phyloP scores from a whole-genome alignment of 1,140 invertebrate genomes.

The Lepidurus apus region DNA sequence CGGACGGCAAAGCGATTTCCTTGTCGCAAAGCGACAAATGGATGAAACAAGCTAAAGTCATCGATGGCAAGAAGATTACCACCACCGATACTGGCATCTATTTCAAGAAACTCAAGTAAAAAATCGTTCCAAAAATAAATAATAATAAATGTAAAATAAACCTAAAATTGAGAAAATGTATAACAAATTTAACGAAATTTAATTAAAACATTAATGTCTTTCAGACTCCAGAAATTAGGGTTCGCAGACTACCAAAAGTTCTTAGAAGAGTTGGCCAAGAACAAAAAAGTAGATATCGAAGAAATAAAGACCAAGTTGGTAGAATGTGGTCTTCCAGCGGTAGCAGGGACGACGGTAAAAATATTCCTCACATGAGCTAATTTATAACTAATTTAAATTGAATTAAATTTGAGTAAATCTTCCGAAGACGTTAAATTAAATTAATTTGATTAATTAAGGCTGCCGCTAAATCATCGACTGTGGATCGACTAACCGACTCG shows the following conservation, averaged over 20 bases:
- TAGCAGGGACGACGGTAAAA: constrained; percentile 45
- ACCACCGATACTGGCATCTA: constrained; percentile 83
- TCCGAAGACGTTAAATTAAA: background rate
- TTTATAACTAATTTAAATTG: background rate
- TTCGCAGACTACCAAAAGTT: constrained; percentile 73
- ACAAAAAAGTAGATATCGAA: constrained; percentile 65
- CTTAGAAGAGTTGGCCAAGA: constrained; percentile 71
- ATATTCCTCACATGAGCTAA: constrained; percentile 40
- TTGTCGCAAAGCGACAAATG: constrained; percentile 87
- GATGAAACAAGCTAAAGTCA: constrained; percentile 91
- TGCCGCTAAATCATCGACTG: constrained; percentile 62
- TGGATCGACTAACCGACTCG: constrained; percentile 81
- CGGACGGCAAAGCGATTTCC: constrained; percentile 78
- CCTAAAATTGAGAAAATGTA: background rate
- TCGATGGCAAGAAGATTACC: constrained; percentile 80
- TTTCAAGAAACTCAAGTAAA: constrained; percentile 80
- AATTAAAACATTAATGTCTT: background rate
- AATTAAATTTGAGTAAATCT: background rate
- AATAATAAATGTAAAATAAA: background rate
- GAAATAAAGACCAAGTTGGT: constrained; percentile 72
- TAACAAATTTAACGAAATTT: background rate
- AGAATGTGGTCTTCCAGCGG: constrained; percentile 66
- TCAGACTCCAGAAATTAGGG: constrained; percentile 57
- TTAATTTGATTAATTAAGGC: constrained; percentile 43
- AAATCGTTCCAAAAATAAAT: background rate